Evolutionary conservation across 2,888 invertebrate genomes (phyloP).

Genomic region (Andricus curvator): DNA sequence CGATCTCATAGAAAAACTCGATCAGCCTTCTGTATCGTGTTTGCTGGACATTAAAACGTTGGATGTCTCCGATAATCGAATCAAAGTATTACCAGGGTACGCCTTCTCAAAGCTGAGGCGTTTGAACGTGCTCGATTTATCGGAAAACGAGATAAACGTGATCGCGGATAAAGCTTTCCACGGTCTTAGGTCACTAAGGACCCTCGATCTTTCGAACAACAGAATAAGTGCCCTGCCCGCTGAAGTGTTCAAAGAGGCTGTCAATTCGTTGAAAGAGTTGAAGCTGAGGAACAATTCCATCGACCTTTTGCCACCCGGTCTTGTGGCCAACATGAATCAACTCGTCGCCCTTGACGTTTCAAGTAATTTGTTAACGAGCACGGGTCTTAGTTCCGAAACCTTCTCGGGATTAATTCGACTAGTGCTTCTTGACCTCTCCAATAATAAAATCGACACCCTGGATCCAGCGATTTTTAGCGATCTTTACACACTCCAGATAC

Average conservation of each 20-base stretch:
- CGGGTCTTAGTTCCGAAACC: constrained; percentile 91
- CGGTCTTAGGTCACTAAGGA: constrained; percentile 89
- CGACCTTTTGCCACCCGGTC: constrained; percentile 89
- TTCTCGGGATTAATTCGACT: constrained; percentile 93
- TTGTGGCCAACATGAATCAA: constrained; percentile 92
- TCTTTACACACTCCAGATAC: constrained; percentile 92
- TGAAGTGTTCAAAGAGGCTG: constrained; percentile 89
- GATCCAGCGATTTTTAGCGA: constrained; percentile 92
- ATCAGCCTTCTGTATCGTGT: constrained; percentile 79
- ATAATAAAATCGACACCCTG: constrained; percentile 89
- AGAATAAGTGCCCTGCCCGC: constrained; percentile 93
- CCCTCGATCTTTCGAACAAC: constrained; percentile 94
- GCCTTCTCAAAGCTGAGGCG: constrained; percentile 90
- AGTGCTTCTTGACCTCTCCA: constrained; percentile 91
- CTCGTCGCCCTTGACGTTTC: constrained; percentile 92
- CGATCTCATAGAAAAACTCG: constrained; percentile 79
- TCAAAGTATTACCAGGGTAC: constrained; percentile 89
- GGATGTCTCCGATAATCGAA: constrained; percentile 91
- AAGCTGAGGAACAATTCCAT: constrained; percentile 95
- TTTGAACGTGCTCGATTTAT: constrained; percentile 89
- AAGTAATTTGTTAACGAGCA: constrained; percentile 90
- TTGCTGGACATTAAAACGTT: constrained; percentile 89
- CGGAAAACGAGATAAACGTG: constrained; percentile 94
- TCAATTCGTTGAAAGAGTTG: constrained; percentile 90
- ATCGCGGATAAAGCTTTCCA: constrained; percentile 90